Percentiles rank a stretch among this genome's conserved stretches.
phyloP scores from a whole-genome alignment of 2,113 vertebrate species.

The Gulo gulo region DNA sequence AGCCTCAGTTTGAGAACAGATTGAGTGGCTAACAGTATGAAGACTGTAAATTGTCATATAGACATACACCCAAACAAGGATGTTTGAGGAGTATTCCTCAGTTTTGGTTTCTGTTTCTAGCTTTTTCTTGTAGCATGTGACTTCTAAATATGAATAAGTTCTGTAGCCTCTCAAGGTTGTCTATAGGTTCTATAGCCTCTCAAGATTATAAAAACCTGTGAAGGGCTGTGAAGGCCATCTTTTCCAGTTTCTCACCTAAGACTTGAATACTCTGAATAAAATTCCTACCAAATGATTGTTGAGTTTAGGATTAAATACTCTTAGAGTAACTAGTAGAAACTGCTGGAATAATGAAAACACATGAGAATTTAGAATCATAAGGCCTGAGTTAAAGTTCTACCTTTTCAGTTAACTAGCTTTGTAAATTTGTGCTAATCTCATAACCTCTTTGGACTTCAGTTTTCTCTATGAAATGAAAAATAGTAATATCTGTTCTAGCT shows the following conservation, averaged over 20 bases:
- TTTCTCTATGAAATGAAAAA: conserved; percentile 18
- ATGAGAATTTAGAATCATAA: not conserved
- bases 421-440: not conserved
- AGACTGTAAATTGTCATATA: not conserved
- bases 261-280: not conserved
- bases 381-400: not conserved
- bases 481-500: not conserved
- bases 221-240: not conserved
- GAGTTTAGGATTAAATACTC: not conserved
- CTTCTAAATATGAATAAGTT: not conserved
- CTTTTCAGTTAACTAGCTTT: not conserved
- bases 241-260: not conserved
- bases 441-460: not conserved
- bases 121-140: not conserved
- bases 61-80: not conserved
- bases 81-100: too few relatives aligned
- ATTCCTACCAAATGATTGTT: not conserved
- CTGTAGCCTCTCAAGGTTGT: not conserved
- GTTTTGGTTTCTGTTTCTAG: not conserved
- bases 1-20: not conserved
- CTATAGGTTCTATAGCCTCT: not conserved
- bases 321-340: not conserved
- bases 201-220: not conserved
- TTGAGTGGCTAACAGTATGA: not conserved
- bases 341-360: not conserved